phyloP scores from a whole-genome alignment of 2,888 invertebrate species.

The Disparrhopalites patrizii region DNA sequence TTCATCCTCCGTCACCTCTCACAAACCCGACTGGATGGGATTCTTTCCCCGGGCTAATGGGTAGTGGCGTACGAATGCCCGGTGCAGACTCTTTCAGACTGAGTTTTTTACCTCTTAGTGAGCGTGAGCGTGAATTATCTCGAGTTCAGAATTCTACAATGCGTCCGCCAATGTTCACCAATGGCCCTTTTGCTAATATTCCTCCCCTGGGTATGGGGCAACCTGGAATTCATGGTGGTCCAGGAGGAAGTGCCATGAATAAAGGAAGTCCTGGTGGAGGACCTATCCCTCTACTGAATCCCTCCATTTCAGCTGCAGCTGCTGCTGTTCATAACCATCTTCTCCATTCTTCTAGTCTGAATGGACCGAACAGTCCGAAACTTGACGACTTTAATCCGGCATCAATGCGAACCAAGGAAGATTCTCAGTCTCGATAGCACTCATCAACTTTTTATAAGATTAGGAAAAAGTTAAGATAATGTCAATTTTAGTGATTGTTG shows the following conservation, averaged over 20 bases:
- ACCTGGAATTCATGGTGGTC: constrained; percentile 26
- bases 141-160: constrained; percentile 31
- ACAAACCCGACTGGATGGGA: constrained; percentile 40
- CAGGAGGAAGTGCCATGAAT: constrained; percentile 24
- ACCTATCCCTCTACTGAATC: constrained; percentile 37
- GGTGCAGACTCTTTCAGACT: constrained; percentile 39
- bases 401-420: constrained; percentile 31
- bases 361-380: constrained; percentile 44
- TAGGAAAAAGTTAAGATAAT: not conserved
- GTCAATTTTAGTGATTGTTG: no score
- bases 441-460: constrained; percentile 5
- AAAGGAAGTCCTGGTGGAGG: constrained; percentile 34
- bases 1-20: constrained; percentile 33
- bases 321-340: constrained; percentile 35
- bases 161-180: constrained; percentile 35
- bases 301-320: constrained; percentile 33
- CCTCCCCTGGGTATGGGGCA: constrained; percentile 31
- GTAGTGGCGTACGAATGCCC: constrained; percentile 34
- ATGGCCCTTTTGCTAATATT: constrained; percentile 33
- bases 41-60: constrained; percentile 38
- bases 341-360: constrained; percentile 47
- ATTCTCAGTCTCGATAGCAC: constrained; percentile 35
- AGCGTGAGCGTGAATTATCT: constrained; percentile 43
- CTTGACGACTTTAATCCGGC: constrained; percentile 15
- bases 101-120: constrained; percentile 43